Evolutionary conservation across 2,797 vertebrate genomes (phyloP).

Genomic region (Scomberomorus guttatus): DNA sequence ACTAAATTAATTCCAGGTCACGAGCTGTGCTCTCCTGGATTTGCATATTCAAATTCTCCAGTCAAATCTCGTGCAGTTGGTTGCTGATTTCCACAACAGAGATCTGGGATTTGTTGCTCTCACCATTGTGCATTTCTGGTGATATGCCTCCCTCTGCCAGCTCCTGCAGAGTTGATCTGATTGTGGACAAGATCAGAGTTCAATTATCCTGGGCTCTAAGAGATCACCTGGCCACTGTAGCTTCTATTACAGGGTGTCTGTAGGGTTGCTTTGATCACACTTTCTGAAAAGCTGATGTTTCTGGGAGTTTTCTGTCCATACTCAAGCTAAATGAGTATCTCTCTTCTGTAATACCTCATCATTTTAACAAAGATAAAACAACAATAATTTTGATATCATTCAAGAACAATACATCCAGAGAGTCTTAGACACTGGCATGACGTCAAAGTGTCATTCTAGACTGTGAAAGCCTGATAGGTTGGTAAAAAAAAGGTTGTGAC

Average conservation of each 20-base stretch:
- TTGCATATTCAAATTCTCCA: conserved; percentile 75
- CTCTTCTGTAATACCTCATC: too few species aligned
- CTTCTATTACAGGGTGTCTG: neutral
- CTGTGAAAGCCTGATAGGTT: conserved; percentile 2
- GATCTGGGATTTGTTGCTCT: conserved; percentile 42
- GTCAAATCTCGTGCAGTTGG: conserved; percentile 55
- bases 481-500: neutral
- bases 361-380: too few species aligned
- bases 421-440: neutral
- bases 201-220: neutral
- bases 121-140: conserved; percentile 14
- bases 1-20: conserved; percentile 62
- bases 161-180: neutral
- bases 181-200: neutral
- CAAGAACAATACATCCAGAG: too few species aligned
- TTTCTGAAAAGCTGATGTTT: neutral
- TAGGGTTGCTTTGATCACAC: neutral
- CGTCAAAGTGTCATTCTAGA: neutral
- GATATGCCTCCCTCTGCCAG: conserved; percentile 13
- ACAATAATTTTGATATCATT: too few species aligned
- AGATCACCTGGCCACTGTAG: neutral
- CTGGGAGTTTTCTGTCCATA: neutral
- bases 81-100: conserved; percentile 45
- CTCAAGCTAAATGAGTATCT: neutral
- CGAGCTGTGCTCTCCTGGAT: conserved; percentile 44